Evolutionary conservation across 2,888 invertebrate genomes (phyloP).

Genomic region (Drosophila affinis): DNA sequence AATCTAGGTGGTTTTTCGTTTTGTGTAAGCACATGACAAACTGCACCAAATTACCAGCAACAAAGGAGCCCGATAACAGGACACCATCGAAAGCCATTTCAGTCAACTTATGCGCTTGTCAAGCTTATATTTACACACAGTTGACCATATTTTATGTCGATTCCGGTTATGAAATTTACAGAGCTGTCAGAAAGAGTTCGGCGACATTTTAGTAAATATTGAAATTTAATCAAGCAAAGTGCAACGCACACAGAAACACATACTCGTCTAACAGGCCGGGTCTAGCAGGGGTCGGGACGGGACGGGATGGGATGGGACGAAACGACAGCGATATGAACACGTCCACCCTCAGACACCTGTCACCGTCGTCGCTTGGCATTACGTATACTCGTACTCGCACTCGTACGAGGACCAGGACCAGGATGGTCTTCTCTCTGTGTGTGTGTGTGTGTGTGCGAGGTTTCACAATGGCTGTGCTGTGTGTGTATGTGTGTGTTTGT

Average conservation of each 20-base stretch:
- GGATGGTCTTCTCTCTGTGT: conserved; percentile 25
- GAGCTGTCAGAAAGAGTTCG: conserved; percentile 80
- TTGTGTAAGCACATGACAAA: conserved; percentile 49
- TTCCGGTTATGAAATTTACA: conserved; percentile 79
- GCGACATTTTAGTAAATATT: conserved; percentile 81
- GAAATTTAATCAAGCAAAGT: conserved; percentile 80
- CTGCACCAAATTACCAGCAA: conserved; percentile 42
- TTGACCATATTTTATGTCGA: conserved; percentile 78
- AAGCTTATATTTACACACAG: conserved; percentile 69
- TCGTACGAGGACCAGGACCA: conserved; percentile 43
- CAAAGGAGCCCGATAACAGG: not conserved
- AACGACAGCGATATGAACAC: conserved; percentile 59
- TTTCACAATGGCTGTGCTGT: conserved; percentile 30
- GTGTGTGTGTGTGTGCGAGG: conserved; percentile 21
- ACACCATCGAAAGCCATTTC: conserved; percentile 21
- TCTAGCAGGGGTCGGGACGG: not conserved
- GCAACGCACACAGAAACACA: conserved; percentile 61
- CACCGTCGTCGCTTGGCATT: conserved; percentile 57
- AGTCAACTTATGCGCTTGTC: conserved; percentile 33
- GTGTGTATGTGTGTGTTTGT: conserved; percentile 58
- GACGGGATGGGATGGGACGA: not conserved
- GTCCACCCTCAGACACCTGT: conserved; percentile 71
- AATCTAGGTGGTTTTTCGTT: conserved; percentile 13
- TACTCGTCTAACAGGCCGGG: conserved; percentile 5
- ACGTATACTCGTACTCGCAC: conserved; percentile 30